These are phyloP conservation scores for Sycophila texana DNA, from an alignment of 2,888 invertebrate genomes.

Conservation along the genomic window DNA sequence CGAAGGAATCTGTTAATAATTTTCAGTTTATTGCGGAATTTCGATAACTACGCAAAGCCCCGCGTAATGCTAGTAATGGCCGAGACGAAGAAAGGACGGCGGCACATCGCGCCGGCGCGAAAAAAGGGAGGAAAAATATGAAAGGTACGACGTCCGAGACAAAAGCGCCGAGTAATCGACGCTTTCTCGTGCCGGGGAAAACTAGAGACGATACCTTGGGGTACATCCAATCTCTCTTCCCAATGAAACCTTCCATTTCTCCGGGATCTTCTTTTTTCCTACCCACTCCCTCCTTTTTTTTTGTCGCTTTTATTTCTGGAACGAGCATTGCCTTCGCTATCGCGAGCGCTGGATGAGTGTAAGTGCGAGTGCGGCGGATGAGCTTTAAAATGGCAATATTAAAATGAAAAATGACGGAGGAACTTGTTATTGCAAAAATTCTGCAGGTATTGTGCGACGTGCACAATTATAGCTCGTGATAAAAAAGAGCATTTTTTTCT, in stretches of 20 bases:
- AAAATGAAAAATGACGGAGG: background rate
- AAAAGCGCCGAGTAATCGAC: slow-evolving; percentile 60
- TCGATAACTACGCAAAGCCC: background rate
- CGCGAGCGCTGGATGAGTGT: slow-evolving; percentile 17
- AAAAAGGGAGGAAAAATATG: slow-evolving; percentile 21
- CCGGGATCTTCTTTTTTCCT: slow-evolving; percentile 41
- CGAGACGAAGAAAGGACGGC: slow-evolving; percentile 20
- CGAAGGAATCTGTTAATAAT: too few species aligned
- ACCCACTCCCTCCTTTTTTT: slow-evolving; percentile 16
- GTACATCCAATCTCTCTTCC: slow-evolving; percentile 61
- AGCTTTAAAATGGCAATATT: slow-evolving; percentile 6
- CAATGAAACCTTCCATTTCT: slow-evolving; percentile 67
- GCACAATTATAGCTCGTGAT: too few species aligned
- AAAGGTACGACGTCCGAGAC: slow-evolving; percentile 54
- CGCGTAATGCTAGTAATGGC: slow-evolving; percentile 22
- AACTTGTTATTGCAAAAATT: background rate
- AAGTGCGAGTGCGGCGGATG: slow-evolving; percentile 11
- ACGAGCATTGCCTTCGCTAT: slow-evolving; percentile 28
- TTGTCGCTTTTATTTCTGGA: slow-evolving; percentile 1
- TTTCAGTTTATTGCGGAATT: too few species aligned
- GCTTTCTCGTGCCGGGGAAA: slow-evolving; percentile 57
- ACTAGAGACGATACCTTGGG: slow-evolving; percentile 57
- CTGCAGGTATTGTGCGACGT: too few species aligned
- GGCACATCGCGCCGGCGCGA: background rate
- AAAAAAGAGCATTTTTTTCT: too few species aligned